Base-by-base conservation (phyloP, 2,888 invertebrate genomes). In the Acholoe squamosa region DNA sequence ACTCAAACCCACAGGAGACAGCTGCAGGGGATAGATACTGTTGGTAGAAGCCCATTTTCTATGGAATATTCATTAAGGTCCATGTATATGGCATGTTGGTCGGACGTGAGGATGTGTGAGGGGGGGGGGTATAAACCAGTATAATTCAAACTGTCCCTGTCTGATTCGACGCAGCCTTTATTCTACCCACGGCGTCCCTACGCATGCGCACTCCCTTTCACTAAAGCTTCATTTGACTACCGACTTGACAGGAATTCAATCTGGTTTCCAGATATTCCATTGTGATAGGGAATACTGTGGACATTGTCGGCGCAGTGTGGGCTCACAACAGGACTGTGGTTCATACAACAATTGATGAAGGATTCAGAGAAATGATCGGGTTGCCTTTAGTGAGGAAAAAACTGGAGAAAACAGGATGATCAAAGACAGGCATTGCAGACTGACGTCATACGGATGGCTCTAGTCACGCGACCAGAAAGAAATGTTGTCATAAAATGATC, bases 31-130 rank as follows among this genome's bases (percentile, higher is more conserved):
- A 43, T 10, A 71, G 71, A 71, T 71, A 71, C 1, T 61, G 61
- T 61, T 3, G 22, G 43, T 43, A 43, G 43, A 61, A 14, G 28
- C 25, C 71, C 71, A 71, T 28, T 19, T n/a, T 19, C 5, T 25
- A 34, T 80, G 80, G 80, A 33, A 80, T 80, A 80, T 80, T 80
- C 80, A 80, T 80, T 1, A 43, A n/a, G 61, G 43, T 10, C 10
- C 5, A 3, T 43, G 43, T 43, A 43, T 43, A 43, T 43, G 43
- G 43, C 3, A 0, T 0, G 14, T 14, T n/a, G n/a, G n/a, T n/a
- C n/a, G n/a, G n/a, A n/a, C n/a, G n/a, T n/a, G n/a, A n/a, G n/a
- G n/a, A n/a, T n/a, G n/a, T n/a, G n/a, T n/a, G n/a, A n/a, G n/a
- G n/a, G 61, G 43, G 43, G 43, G 3, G 43, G 5, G 43, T 3